Base-by-base conservation (phyloP, 64 coral and sea anemone species). In the Stichodactyla helianthus region DNA sequence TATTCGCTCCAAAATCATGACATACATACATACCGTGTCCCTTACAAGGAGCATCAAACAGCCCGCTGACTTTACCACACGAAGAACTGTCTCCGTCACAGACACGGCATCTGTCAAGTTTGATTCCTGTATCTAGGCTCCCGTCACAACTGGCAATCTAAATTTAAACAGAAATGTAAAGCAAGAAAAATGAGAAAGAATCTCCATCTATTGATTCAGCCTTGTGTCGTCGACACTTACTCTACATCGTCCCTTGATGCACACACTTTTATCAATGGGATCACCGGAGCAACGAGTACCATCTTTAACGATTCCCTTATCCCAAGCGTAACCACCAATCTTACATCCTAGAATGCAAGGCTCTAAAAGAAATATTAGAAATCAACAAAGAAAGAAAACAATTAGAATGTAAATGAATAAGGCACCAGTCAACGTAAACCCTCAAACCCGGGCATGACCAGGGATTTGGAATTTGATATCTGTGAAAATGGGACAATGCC, bases 211-310 rank as follows among this genome's bases (percentile, higher is more conserved):
- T 44, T 44, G 35, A 3, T 44, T 44, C 35, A 44, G 35, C 35
- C 35, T 44, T 44, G 23, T 10, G 13, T 59, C 82, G 78, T 50
- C 68, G 82, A 7, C 28, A 58, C 87, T 79, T 55, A 95, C 93
- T 84, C 91, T 89, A 51, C 93, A 95, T 0, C 63, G 11, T 55
- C 91, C 84, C 58, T 95, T 90, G 77, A 95, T 95, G 82, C 95
- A 98, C 16, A 98, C 95, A 80, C 93, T 92, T 50, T 88, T 70
- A 15, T 53, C 61, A 14, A 52, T 76, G 10, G 86, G 58, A 25
- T 98, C 71, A 53, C 55, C 89, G 17, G 9, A 55, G 31, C 95
- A 98, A 54, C 59, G 86, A 19, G 95, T 98, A 9, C 92, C 95
- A 28, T 98, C 95, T 58, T 91, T 98, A 10, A 93, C 92, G 74